Evolutionary conservation across 2,888 invertebrate species (phyloP).

Genomic region (Aporophyla nigra): DNA sequence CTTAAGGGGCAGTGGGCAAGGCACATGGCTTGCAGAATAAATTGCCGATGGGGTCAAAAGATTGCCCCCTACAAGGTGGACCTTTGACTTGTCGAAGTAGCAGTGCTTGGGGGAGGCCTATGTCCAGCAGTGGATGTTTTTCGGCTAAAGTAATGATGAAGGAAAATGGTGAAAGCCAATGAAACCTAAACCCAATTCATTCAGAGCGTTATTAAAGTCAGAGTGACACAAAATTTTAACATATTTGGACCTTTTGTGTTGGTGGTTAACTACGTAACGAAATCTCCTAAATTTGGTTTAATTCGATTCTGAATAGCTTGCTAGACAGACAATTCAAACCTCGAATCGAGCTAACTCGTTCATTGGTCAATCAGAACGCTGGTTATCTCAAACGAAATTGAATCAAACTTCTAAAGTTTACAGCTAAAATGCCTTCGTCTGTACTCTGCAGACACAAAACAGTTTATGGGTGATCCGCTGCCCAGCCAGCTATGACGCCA

Average conservation of each 20-base stretch:
- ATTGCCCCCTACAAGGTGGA: no score
- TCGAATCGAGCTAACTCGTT: slow-evolving; percentile 10
- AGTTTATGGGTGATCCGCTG: slow-evolving; percentile 45
- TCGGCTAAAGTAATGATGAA: no score
- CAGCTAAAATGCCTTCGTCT: slow-evolving; percentile 24
- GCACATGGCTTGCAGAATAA: no score
- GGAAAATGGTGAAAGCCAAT: no score
- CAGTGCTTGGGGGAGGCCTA: no score
- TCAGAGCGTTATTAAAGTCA: neutral
- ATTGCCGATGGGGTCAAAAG: no score
- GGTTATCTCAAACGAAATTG: slow-evolving; percentile 38
- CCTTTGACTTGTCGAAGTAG: no score
- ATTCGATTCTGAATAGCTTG: neutral
- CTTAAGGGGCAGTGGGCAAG: no score
- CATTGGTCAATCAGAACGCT: slow-evolving; percentile 35
- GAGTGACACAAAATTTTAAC: neutral
- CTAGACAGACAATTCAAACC: neutral
- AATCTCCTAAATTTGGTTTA: neutral
- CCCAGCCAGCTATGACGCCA: slow-evolving; percentile 59
- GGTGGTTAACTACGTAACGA: neutral
- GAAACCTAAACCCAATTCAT: no score
- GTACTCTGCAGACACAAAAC: slow-evolving; percentile 39
- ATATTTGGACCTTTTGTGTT: neutral
- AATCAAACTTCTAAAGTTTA: slow-evolving; percentile 29
- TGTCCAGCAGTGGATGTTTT: no score